Conservation (phyloP, 2,113 vertebrate species). For the Rhizomys pruinosus region DNA sequence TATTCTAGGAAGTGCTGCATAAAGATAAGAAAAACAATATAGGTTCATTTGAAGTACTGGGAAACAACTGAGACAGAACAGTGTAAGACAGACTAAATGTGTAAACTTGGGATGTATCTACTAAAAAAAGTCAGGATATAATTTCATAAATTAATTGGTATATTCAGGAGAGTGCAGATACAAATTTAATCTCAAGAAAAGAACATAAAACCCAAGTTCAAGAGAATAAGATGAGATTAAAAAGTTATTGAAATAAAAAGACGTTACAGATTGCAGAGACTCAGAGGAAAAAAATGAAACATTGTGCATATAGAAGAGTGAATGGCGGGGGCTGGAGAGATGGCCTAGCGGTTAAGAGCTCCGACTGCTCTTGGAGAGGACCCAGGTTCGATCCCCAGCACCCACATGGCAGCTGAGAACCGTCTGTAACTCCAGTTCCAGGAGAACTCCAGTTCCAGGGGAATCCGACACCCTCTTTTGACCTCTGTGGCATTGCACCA, state of each 20-base stretch:
- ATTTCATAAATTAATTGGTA: background rate
- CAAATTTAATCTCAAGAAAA: slow-evolving; percentile 20
- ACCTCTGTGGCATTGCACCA: too few species aligned
- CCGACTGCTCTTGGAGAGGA: too few species aligned
- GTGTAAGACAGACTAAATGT: background rate
- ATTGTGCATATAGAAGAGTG: background rate
- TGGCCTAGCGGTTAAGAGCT: too few species aligned
- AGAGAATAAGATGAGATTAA: background rate
- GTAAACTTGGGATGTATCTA: background rate
- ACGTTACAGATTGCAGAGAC: background rate
- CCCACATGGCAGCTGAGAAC: too few species aligned
- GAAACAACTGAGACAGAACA: background rate
- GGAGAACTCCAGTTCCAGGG: too few species aligned
- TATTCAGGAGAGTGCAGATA: background rate
- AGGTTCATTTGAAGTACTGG: background rate
- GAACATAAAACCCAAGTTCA: background rate
- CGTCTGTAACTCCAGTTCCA: too few species aligned
- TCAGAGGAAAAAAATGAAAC: background rate
- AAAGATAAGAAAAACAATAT: slow-evolving; percentile 9
- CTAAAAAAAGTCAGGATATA: slow-evolving; percentile 20
- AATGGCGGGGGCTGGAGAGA: too few species aligned
- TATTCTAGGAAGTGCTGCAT: background rate
- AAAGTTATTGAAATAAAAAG: background rate
- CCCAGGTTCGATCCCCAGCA: too few species aligned
- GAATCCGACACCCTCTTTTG: too few species aligned